Evolutionary conservation across 92 coral and sea anemone genomes (phyloP), one percentile per base, ranked within the genome.

Genomic region (Actinostola sp.): DNA sequence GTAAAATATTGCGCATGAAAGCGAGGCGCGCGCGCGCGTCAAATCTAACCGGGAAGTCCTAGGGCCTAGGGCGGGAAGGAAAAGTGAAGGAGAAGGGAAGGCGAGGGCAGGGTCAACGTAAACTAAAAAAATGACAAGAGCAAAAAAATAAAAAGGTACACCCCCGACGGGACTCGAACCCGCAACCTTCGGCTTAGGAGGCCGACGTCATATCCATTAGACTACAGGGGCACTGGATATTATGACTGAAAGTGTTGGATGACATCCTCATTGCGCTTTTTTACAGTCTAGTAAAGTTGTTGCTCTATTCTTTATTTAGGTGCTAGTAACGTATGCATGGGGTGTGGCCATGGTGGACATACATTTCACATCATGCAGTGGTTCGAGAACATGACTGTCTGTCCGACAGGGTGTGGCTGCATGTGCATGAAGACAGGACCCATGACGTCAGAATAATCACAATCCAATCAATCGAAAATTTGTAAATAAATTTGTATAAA

Each of bases 271-370:
- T 39, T 14, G 14, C 45, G 8, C 14, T 39, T 39, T 7, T 39
- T 7, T 7, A 7, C 45, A 39, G 45, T 39, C 45, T 39, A 7
- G 45, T 14, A 7, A 7, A 7, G 26, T 38, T 43, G 49, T 65
- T 72, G 31, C 25, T 58, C 52, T 14, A 14, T 20, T 17, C 33
- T 28, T 50, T 0, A 75, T 68, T 8, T 61, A 95, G 99, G 99
- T 59, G 91, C 97, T 33, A 92, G 92, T 66, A 95, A 88, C 44
- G 84, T 95, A 75, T 95, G 99, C 61, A 74, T 91, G 19, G 84
- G 90, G 0, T 95, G 99, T 63, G 99, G 99, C 44, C 99, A 95
- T 63, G 99, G 99, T 7, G 99, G 99, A 11, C 97, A 95, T 68
- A 78, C 99, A 0, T 68, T 83, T 77, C 99, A 95, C 56, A 85